Base-by-base conservation (phyloP, 2,797 vertebrate species). In the Adrianichthys oophorus region DNA sequence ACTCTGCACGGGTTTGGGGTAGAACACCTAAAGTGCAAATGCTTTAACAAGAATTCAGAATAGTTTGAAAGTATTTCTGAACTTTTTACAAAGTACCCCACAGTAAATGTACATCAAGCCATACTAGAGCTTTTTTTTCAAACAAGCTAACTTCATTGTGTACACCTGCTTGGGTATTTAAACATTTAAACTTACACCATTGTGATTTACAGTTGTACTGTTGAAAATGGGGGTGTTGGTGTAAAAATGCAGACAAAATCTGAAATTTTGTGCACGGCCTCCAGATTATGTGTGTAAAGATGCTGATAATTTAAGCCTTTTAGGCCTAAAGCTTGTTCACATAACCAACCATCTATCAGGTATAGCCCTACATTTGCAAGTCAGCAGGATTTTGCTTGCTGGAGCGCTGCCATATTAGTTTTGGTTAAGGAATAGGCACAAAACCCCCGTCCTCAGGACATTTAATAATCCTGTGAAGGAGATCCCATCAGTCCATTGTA, bases 231-330 rank as follows among this genome's bases (percentile, higher is more conserved):
- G 7, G 7, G 7, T 6, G 37, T 56, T 41, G 48, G 23, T 57
- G n/a, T 51, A 19, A 46, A 51, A 15, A 5, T 47, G 23, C n/a
- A 52, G 26, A 37, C 21, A 40, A 50, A 56, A 63, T 50, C 47
- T 29, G 7, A 29, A 14, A 32, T 41, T 15, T n/a, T 18, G 29
- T 4, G 4, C 53, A 55, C 14, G 19, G 41, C 24, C 29, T 15
- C 52, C 41, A 24, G 41, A 18, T 55, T 41, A 8, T 29, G 16
- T 40, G 6, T 47, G 4, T 23, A 48, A 17, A 15, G 46, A 29
- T 29, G 15, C 12, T 41, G 17, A 41, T 1, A 48, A 40, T 29
- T 17, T 13, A 23, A 56, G 37, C 26, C 40, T 23, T 42, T 16
- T 7, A 19, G 41, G 7, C 16, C 16, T 10, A 15, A 18, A 26